Conservation (phyloP, 2,888 invertebrate genomes). For the Hyposoter dolosus region DNA sequence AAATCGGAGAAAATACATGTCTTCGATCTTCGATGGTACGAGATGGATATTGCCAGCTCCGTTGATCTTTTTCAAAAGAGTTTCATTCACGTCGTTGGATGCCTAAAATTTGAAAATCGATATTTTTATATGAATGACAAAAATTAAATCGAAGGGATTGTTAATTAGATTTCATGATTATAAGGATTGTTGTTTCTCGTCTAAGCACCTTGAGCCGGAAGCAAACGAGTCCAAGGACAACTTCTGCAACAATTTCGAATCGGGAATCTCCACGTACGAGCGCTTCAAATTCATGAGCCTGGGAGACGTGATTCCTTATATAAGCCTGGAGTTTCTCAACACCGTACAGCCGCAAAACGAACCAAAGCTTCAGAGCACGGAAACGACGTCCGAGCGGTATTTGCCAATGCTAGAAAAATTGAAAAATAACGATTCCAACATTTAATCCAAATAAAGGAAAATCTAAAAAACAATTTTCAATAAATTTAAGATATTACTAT, state of each 20-base stretch:
- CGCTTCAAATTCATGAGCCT: slow-evolving; percentile 95
- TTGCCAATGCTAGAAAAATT: slow-evolving; percentile 92
- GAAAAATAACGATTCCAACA: not conserved
- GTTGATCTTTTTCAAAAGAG: slow-evolving; percentile 93
- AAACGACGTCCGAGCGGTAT: slow-evolving; percentile 97
- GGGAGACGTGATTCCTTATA: slow-evolving; percentile 93
- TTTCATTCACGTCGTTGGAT: slow-evolving; percentile 93
- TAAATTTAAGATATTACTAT: no score
- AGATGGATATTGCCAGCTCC: slow-evolving; percentile 96
- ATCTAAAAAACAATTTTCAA: not conserved
- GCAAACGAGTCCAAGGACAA: slow-evolving; percentile 97
- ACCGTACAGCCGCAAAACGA: slow-evolving; percentile 96
- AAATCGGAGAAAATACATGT: slow-evolving; percentile 94
- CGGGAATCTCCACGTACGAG: slow-evolving; percentile 91
- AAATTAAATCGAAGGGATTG: not conserved
- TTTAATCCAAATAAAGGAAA: not conserved
- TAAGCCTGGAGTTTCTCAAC: slow-evolving; percentile 94
- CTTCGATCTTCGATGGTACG: slow-evolving; percentile 95
- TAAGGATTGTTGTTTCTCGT: not conserved
- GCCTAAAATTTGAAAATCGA: slow-evolving; percentile 84
- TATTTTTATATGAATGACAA: not conserved
- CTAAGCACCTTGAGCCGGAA: slow-evolving; percentile 92
- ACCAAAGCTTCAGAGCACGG: slow-evolving; percentile 97
- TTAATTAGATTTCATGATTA: not conserved
- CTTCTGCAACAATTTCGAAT: slow-evolving; percentile 96